Conservation (phyloP, 2,888 invertebrate genomes). For the Coenonympha glycerion region DNA sequence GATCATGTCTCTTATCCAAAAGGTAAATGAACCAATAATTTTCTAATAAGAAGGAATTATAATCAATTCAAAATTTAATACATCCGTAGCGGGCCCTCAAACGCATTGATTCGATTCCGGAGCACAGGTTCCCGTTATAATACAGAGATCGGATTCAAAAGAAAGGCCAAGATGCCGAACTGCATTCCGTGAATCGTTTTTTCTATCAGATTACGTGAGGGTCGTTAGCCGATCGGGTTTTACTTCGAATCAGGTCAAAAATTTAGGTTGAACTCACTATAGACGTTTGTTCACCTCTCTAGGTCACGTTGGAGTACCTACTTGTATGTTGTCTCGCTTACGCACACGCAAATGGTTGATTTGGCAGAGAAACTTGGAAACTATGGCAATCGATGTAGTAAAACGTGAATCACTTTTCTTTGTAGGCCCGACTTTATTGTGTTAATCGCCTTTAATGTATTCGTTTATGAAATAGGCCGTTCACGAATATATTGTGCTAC, state of each 20-base stretch:
- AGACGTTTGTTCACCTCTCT: conserved; percentile 69
- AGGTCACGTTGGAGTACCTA: conserved; percentile 54
- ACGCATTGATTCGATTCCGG: conserved; percentile 25
- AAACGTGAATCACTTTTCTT: conserved; percentile 3
- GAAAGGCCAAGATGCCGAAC: conserved; percentile 44
- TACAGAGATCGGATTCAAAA: conserved; percentile 24
- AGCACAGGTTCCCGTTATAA: conserved; percentile 28
- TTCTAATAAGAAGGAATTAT: neutral
- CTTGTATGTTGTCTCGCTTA: conserved; percentile 14
- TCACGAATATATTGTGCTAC: neutral
- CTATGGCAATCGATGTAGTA: conserved; percentile 6
- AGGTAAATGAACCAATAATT: neutral
- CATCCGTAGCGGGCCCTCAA: neutral
- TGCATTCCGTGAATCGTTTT: conserved; percentile 54
- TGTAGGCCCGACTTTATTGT: neutral
- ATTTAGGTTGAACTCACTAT: conserved; percentile 63
- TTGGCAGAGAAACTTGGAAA: conserved; percentile 21
- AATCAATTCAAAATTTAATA: neutral
- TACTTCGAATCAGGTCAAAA: conserved; percentile 66
- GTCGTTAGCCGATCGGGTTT: conserved; percentile 59
- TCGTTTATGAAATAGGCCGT: neutral
- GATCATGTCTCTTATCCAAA: too few species aligned
- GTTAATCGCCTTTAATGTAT: neutral
- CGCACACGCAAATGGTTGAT: conserved; percentile 18
- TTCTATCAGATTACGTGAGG: conserved; percentile 57